phyloP scores from a whole-genome alignment of 1,140 invertebrate genomes.

The Drosophila sechellia region DNA sequence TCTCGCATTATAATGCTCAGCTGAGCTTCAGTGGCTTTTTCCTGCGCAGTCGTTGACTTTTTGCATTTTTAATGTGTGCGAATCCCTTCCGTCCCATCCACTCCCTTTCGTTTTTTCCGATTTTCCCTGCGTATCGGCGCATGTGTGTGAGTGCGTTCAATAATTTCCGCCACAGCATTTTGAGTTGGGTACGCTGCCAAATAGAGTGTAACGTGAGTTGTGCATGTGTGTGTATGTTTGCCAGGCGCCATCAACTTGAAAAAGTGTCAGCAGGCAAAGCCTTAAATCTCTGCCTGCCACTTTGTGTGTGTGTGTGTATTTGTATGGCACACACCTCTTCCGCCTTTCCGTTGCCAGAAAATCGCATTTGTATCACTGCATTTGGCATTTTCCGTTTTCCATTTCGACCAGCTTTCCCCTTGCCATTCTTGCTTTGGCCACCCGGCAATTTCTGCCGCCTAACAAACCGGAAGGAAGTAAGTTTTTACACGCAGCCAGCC shows the following conservation, averaged over 20 bases:
- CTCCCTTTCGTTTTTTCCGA: constrained; percentile 10
- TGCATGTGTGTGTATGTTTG: constrained; percentile 4
- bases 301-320: constrained; percentile 21
- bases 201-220: constrained; percentile 70
- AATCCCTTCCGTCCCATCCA: constrained; percentile 21
- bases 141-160: constrained; percentile 73
- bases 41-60: constrained; percentile 77
- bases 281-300: constrained; percentile 76
- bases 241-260: constrained; percentile 76
- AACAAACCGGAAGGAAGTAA: constrained; percentile 82
- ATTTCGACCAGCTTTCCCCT: constrained; percentile 2
- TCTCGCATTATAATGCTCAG: constrained; percentile 75
- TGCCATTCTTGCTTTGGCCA: background rate
- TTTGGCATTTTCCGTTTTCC: constrained; percentile 58
- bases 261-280: constrained; percentile 76
- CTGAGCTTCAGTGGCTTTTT: constrained; percentile 75
- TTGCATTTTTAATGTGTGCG: constrained; percentile 80
- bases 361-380: constrained; percentile 80
- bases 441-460: constrained; percentile 66
- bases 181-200: constrained; percentile 79
- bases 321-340: constrained; percentile 61
- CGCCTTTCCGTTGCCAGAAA: constrained; percentile 48
- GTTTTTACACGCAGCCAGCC: constrained; percentile 70
- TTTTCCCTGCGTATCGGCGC: constrained; percentile 19
- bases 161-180: constrained; percentile 76